Conservation (phyloP, 2,888 invertebrate species). For the Chamaedrilus cognettii region DNA sequence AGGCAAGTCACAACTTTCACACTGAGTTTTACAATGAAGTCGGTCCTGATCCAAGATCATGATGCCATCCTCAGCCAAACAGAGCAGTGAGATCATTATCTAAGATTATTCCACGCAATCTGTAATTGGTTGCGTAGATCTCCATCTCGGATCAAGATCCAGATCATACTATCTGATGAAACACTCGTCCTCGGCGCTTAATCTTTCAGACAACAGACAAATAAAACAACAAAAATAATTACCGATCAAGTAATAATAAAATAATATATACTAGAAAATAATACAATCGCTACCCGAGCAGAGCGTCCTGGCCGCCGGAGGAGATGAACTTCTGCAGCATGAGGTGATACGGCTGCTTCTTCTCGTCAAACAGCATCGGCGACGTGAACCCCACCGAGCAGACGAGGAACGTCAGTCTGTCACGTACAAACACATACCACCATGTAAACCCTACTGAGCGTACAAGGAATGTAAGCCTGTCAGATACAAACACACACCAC, state of each 20-base stretch:
- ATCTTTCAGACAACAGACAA: too few relatives aligned
- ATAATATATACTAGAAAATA: background rate
- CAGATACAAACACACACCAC: conserved; percentile 78
- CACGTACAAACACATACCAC: conserved; percentile 78
- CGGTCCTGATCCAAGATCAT: too few relatives aligned
- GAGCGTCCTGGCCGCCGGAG: conserved; percentile 72
- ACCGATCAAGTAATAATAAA: background rate
- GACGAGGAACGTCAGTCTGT: conserved; percentile 75
- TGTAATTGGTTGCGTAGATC: too few relatives aligned
- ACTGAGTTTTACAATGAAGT: too few relatives aligned
- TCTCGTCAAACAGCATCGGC: conserved; percentile 83
- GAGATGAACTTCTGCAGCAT: conserved; percentile 81
- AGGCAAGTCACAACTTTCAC: too few relatives aligned
- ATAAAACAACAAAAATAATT: too few relatives aligned
- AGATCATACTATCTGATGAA: too few relatives aligned
- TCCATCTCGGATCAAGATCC: too few relatives aligned
- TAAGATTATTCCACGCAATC: too few relatives aligned
- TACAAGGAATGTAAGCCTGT: conserved; percentile 76
- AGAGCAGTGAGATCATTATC: too few relatives aligned
- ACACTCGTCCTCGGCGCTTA: too few relatives aligned
- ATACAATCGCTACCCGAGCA: conserved; percentile 66
- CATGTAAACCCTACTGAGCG: conserved; percentile 83
- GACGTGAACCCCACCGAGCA: conserved; percentile 83
- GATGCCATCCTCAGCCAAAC: too few relatives aligned
- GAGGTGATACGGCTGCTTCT: conserved; percentile 79